phyloP scores from a whole-genome alignment of 2,888 invertebrate species.

The Melikaiella ostensackeni region DNA sequence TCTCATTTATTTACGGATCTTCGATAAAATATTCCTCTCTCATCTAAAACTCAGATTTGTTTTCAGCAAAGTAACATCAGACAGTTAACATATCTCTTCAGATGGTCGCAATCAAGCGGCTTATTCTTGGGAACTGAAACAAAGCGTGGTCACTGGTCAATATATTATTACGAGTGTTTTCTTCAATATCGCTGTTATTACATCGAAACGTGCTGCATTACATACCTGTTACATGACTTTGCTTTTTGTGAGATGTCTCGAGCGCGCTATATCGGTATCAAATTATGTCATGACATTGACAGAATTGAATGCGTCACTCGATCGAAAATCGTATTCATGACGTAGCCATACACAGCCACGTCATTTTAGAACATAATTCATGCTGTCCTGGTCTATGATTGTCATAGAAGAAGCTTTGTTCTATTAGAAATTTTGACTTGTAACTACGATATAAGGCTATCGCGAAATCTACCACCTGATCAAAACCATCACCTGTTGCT shows the following conservation, averaged over 20 bases:
- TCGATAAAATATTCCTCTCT: background rate
- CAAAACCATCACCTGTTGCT: background rate
- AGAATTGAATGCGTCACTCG: slow-evolving; percentile 29
- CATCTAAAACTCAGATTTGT: slow-evolving; percentile 21
- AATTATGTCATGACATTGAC: slow-evolving; percentile 39
- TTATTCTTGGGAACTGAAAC: slow-evolving; percentile 21
- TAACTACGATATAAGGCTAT: slow-evolving; percentile 16
- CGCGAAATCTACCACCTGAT: background rate
- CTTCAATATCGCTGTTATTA: slow-evolving; percentile 37
- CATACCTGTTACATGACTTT: slow-evolving; percentile 33
- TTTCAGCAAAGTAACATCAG: slow-evolving; percentile 24
- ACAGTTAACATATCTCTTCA: slow-evolving; percentile 30
- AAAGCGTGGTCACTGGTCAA: slow-evolving; percentile 15
- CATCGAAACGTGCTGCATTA: slow-evolving; percentile 15
- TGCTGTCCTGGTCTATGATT: background rate
- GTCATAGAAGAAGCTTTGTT: slow-evolving; percentile 28
- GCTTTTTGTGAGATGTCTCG: slow-evolving; percentile 18
- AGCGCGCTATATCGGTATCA: slow-evolving; percentile 37
- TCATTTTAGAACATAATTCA: slow-evolving; percentile 26
- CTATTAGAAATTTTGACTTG: slow-evolving; percentile 34
- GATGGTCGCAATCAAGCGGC: slow-evolving; percentile 4
- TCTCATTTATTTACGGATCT: background rate
- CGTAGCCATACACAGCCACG: slow-evolving; percentile 12
- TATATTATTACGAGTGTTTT: slow-evolving; percentile 38
- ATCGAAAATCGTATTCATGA: slow-evolving; percentile 29